Base-by-base conservation (phyloP, 1,140 invertebrate genomes). In the Phortica variegata region DNA sequence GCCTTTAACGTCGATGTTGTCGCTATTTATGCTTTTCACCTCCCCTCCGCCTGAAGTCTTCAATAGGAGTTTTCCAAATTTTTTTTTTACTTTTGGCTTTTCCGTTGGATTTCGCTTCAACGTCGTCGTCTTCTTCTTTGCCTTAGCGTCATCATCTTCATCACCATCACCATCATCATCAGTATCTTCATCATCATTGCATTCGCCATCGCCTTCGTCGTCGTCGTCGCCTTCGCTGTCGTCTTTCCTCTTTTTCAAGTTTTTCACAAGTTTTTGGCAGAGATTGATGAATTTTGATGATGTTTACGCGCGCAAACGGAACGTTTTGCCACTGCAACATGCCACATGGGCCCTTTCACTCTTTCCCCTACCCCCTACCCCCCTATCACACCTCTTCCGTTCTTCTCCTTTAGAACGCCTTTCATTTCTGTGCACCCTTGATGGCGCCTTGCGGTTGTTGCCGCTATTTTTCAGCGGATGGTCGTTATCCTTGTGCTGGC, bases 251-350 rank as follows among this genome's bases (percentile, higher is more conserved):
- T n/a, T n/a, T n/a, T n/a, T n/a, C 29, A 66, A 66, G 50, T 60
- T 66, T 66, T 66, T 52, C 52, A 53, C 58, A 72, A 72, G 57
- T 72, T 73, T 71, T 72, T 73, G 69, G 69, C 69, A 72, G 69
- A 73, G 69, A 73, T 73, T 73, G 69, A 73, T 73, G 69, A 73
- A 73, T 73, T 68, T 65, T 65, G 63, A 66, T 66, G 62, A 66
- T 66, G 62, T 66, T 68, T 66, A 66, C 62, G 62, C 62, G 63
- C 62, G 60, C 57, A 62, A 62, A 63, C 43, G 60, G 54, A 49
- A 62, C 52, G 61, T 62, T 29, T 29, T 62, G 52, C 55, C n/a
- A n/a, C n/a, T n/a, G n/a, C n/a, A n/a, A n/a, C n/a, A n/a, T n/a
- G n/a, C n/a, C n/a, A n/a, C n/a, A n/a, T n/a, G n/a, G n/a, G n/a